Evolutionary conservation across 1,140 invertebrate genomes (phyloP), one percentile per base, ranked within the genome.

Genomic region (Penaeus indicus): DNA sequence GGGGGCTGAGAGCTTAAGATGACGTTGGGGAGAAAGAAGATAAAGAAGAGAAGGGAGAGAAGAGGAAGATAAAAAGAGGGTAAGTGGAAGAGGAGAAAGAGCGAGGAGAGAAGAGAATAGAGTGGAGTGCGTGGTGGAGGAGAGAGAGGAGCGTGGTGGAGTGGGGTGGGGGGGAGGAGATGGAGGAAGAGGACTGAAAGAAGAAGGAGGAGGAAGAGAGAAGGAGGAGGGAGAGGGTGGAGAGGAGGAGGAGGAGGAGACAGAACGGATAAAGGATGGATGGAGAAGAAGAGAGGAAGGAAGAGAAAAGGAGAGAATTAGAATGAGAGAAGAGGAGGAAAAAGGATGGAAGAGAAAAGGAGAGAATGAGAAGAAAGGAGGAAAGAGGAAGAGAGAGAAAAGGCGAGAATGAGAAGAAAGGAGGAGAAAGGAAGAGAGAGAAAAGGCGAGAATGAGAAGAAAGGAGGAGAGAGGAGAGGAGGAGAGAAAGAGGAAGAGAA

Each of bases 241-340:
- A 22, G 21, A 22, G 16, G 11, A 32, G 27, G 47, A 25, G 32
- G 27, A 4, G 16, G 25, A 16, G 25, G 11, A 8, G 8, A 11
- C 4, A 32, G 11, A 2, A 11, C 42, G 21, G 13, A 27, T 3
- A 25, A 77, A 11, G 32, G 22, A 22, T 3, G 47, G 32, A 25
- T 3, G 10, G 13, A 19, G 32, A 77, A 27, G 19, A 21, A 32
- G 25, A 25, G 27, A 75, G 69, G 38, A n/a, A 75, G 38, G 69
- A 75, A n/a, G 22, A 75, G 69, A 75, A 75, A 75, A 75, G 38
- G 13, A 75, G 32, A 22, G 32, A 81, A 54, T 18, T 10, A 81
- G 25, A 81, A 54, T 18, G 54, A 81, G 25, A 54, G 25, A 10
- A 81, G 54, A 10, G 19, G 42, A 42, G 25, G 19, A 10, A 13